phyloP scores from a whole-genome alignment of 1,140 invertebrate genomes.

The Drosophila mojavensis region DNA sequence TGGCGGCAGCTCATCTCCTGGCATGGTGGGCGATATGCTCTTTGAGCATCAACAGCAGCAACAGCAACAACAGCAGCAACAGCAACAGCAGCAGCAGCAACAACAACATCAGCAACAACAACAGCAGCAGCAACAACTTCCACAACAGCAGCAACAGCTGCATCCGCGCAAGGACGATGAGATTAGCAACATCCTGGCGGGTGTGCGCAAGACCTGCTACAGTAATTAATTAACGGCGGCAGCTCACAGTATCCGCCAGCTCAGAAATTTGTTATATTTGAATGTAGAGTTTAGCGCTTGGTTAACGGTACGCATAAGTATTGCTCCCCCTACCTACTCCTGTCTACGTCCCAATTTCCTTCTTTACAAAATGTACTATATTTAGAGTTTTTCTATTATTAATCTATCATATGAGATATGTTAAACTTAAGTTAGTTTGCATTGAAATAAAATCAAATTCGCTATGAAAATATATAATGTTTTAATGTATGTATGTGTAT shows the following conservation, averaged over 20 bases:
- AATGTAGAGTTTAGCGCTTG: constrained; percentile 34
- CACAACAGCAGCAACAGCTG: constrained; percentile 65
- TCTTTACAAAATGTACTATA: constrained; percentile 28
- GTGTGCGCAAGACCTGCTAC: constrained; percentile 93
- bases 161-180: constrained; percentile 89
- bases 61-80: constrained; percentile 81
- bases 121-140: constrained; percentile 81
- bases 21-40: constrained; percentile 69
- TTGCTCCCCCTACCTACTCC: background rate
- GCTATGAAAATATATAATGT: background rate
- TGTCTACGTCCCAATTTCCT: background rate
- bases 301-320: constrained; percentile 43
- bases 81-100: constrained; percentile 69
- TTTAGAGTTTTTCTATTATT: constrained; percentile 24
- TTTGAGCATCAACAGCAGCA: constrained; percentile 78
- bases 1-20: constrained; percentile 23
- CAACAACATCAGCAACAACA: constrained; percentile 78
- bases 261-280: constrained; percentile 39
- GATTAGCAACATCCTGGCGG: constrained; percentile 93
- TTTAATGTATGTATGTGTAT: background rate
- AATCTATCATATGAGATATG: constrained; percentile 27
- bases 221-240: constrained; percentile 89
- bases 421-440: constrained; percentile 43
- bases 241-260: background rate
- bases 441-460: constrained; percentile 46